Percentiles rank a stretch among this genome's conserved stretches.
phyloP scores from a whole-genome alignment of 2,113 vertebrate species.

The Oceanodroma tethys region DNA sequence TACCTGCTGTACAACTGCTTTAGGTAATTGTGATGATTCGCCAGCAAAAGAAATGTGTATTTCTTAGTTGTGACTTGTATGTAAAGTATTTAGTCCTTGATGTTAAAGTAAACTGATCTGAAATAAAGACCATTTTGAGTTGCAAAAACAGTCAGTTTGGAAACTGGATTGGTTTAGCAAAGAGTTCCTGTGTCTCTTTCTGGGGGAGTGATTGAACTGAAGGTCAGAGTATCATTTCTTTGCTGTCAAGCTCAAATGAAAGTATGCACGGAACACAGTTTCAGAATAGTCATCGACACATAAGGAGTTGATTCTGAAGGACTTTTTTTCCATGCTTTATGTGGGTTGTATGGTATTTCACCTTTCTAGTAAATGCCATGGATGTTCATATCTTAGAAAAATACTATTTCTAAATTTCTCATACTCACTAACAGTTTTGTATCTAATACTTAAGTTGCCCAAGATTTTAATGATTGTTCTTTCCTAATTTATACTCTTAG shows the following conservation, averaged over 20 bases:
- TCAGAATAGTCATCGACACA: not conserved
- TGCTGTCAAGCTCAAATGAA: not conserved
- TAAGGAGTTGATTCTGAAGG: not conserved
- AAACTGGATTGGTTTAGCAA: not conserved
- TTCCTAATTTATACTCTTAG: not conserved
- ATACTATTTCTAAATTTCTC: not conserved
- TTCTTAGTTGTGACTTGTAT: not conserved
- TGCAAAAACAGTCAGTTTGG: not conserved
- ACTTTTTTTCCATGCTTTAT: not conserved
- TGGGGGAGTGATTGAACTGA: not conserved
- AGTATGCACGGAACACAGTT: not conserved
- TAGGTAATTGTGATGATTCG: not conserved
- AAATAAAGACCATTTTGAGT: not conserved
- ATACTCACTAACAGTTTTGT: not conserved
- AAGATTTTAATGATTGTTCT: not conserved
- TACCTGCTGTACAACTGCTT: not conserved
- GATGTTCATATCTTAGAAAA: not conserved
- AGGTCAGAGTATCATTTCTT: not conserved
- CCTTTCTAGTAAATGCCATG: not conserved
- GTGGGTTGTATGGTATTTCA: not conserved
- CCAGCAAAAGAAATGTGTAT: not conserved
- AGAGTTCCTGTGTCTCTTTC: not conserved
- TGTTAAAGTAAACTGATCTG: not conserved
- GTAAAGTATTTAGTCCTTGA: not conserved
- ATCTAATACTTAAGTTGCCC: not conserved